Conservation (phyloP, 2,113 vertebrate species). For the Amblyopsis rosae region DNA sequence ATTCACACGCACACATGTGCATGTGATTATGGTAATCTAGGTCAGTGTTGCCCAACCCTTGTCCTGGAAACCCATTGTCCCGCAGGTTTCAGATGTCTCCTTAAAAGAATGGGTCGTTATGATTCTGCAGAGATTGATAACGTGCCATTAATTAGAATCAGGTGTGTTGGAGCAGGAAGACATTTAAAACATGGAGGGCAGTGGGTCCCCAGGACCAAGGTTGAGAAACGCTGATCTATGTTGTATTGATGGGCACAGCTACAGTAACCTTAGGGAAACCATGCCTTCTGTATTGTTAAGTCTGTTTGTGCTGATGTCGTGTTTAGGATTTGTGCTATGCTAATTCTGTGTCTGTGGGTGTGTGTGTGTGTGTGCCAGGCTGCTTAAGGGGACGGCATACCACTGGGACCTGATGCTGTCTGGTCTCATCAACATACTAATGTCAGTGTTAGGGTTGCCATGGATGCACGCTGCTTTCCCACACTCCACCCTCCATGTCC, state of each 20-base stretch:
- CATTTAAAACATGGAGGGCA: too few species aligned
- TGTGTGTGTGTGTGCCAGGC: constrained; percentile 69
- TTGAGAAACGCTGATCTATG: not conserved
- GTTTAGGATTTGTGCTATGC: constrained; percentile 1
- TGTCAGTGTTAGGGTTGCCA: constrained; percentile 92
- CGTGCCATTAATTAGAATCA: too few species aligned
- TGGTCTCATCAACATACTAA: constrained; percentile 91
- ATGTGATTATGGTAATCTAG: too few species aligned
- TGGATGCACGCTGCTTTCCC: constrained; percentile 98
- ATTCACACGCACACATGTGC: too few species aligned
- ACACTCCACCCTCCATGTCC: constrained; percentile 93
- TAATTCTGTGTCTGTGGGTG: constrained; percentile 10
- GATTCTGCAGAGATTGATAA: too few species aligned
- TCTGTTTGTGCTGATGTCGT: constrained; percentile 3
- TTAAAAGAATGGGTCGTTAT: too few species aligned
- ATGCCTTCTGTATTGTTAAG: constrained; percentile 30
- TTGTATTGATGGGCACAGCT: constrained; percentile 38
- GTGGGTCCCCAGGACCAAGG: too few species aligned
- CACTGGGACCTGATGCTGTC: constrained; percentile 98
- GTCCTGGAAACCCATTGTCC: too few species aligned
- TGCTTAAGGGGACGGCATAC: constrained; percentile 96
- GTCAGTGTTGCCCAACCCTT: too few species aligned
- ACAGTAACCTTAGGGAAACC: constrained; percentile 27
- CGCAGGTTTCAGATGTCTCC: too few species aligned
- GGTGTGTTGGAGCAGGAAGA: too few species aligned